Base-by-base conservation (phyloP, 2,888 invertebrate genomes). In the Deilephila elpenor region DNA sequence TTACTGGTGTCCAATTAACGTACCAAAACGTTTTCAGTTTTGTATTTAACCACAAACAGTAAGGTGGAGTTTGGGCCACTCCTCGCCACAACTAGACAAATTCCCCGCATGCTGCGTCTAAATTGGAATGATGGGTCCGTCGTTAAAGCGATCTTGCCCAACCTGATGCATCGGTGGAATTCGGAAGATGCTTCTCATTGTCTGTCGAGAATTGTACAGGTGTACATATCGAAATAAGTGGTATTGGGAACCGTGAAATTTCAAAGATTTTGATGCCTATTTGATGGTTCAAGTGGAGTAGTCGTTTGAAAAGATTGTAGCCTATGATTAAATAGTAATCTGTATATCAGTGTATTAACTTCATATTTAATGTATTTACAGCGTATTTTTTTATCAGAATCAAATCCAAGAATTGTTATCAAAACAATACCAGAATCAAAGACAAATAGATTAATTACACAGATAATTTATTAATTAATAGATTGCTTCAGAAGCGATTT, bases 91-190 rank as follows among this genome's bases (percentile, higher is more conserved):
- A 32, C 62, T 53, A 53, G 44, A 53, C 20, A 32, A 77, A 86
- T 85, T 84, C 82, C 77, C 77, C 70, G 74, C 78, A 81, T 82
- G 76, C 77, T 79, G 77, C 75, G 79, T 80, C 79, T 75, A 76
- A 80, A 78, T 79, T 76, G 79, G 76, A 76, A 76, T 77, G 78
- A 77, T 76, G 78, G 78, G 78, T 80, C 81, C 80, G 83, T 83
- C 84, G 84, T 87, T 84, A 85, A 37, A 17, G 85, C 85, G 83
- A 81, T 77, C 85, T 85, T 88, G 87, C 88, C 88, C 88, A 80
- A 78, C 80, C 88, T 88, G 84, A 87, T 81, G 82, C 79, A 79
- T 71, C 77, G 74, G 84, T 83, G 85, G 87, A 85, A 90, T 88
- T 86, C 83, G 84, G 84, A 85, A 89, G 86, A 88, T 81, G 78